Conservation (phyloP, 2,888 invertebrate genomes). For the Stenolophus ochropezus region DNA sequence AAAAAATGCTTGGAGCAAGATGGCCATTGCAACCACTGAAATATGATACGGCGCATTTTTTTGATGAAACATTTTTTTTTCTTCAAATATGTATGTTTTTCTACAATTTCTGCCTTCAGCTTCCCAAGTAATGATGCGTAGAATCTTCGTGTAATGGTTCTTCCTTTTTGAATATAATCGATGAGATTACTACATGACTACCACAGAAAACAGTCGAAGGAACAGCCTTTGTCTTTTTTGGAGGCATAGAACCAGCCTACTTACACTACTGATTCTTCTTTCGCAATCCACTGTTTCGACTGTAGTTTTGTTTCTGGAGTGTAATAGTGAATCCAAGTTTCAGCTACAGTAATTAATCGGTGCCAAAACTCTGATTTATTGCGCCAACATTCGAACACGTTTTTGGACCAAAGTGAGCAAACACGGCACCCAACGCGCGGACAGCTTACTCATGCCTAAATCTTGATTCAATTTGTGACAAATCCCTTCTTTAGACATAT, state of each 20-base stretch:
- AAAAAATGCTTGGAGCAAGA: no score
- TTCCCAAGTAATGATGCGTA: no score
- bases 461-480: constrained; percentile 54
- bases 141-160: no score
- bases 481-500: constrained; percentile 54
- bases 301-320: background rate
- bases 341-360: constrained; percentile 63
- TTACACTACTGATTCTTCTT: constrained; percentile 39
- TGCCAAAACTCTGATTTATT: constrained; percentile 51
- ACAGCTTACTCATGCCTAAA: constrained; percentile 63
- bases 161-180: no score
- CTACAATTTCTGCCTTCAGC: no score
- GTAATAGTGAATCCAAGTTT: constrained; percentile 62
- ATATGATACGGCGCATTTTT: background rate
- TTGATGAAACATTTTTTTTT: background rate
- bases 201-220: constrained; percentile 58
- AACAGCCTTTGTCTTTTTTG: no score
- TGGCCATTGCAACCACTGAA: background rate
- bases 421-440: no score
- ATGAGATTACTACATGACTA: constrained; percentile 47
- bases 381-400: constrained; percentile 57
- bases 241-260: no score
- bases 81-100: background rate
- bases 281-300: constrained; percentile 43
- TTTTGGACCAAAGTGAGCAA: constrained; percentile 61